phyloP scores from a whole-genome alignment of 2,113 vertebrate species.

The Oryzias woworae region DNA sequence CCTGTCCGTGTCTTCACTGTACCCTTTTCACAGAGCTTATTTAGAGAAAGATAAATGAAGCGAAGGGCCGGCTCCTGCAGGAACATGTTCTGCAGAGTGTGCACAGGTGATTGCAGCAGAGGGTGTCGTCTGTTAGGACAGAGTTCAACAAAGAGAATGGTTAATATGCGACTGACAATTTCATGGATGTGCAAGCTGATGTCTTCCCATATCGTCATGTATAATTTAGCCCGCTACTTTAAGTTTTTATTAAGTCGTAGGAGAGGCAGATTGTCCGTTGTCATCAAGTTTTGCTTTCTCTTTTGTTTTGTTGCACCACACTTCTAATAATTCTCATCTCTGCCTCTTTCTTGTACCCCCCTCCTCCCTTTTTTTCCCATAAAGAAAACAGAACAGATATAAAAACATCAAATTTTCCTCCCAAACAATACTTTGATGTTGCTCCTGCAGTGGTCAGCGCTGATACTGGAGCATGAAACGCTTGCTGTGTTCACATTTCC shows the following conservation, averaged over 20 bases:
- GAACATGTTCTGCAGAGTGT: constrained; percentile 20
- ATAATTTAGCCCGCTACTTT: constrained; percentile 66
- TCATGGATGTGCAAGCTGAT: constrained; percentile 68
- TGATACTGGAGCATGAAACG: background rate
- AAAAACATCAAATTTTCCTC: constrained; percentile 8
- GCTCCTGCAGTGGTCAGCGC: constrained; percentile 9
- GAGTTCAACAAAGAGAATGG: constrained; percentile 69
- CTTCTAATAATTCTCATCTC: constrained; percentile 1
- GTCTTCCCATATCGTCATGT: constrained; percentile 66
- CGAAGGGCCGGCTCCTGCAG: constrained; percentile 16
- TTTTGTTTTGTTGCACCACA: background rate
- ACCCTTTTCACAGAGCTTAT: constrained; percentile 36
- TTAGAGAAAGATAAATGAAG: constrained; percentile 46
- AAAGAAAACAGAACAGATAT: background rate
- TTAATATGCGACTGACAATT: constrained; percentile 66
- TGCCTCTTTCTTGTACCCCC: background rate
- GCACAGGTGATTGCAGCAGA: constrained; percentile 21
- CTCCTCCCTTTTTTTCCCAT: background rate
- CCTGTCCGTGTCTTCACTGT: constrained; percentile 1
- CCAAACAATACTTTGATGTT: constrained; percentile 10
- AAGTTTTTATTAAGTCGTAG: constrained; percentile 66
- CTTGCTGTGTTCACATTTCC: too few relatives aligned
- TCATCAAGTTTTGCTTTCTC: constrained; percentile 41
- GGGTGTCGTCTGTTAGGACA: constrained; percentile 34
- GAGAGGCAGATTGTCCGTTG: constrained; percentile 53